Evolutionary conservation across 2,797 vertebrate genomes (phyloP).

Genomic region (Tamandua tetradactyla): DNA sequence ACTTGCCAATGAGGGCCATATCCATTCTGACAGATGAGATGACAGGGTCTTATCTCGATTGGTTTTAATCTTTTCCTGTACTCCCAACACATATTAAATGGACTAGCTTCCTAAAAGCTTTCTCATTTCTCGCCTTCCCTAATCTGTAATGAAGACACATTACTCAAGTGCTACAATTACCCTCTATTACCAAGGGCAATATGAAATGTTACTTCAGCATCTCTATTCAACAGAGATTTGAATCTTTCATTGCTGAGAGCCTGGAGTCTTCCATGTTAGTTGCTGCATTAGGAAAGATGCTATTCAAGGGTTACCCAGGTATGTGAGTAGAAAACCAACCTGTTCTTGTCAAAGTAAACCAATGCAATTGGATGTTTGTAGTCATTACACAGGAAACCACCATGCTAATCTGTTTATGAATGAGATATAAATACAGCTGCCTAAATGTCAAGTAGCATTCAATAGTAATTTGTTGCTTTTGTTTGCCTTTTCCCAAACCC

Average conservation of each 20-base stretch:
- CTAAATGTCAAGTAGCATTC: constrained; percentile 75
- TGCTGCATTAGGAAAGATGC: constrained; percentile 11
- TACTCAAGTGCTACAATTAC: background rate
- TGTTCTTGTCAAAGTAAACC: constrained; percentile 70
- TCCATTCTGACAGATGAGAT: background rate
- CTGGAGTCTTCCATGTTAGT: background rate
- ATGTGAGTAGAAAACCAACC: constrained; percentile 54
- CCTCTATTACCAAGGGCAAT: background rate
- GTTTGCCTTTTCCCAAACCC: constrained; percentile 76
- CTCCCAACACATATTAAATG: background rate
- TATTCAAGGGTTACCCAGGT: constrained; percentile 1
- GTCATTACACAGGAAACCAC: constrained; percentile 81
- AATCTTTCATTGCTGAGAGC: background rate
- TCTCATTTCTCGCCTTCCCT: background rate
- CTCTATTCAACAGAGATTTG: background rate
- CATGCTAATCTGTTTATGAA: constrained; percentile 75
- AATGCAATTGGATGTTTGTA: constrained; percentile 80
- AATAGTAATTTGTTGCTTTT: constrained; percentile 75
- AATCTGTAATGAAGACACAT: background rate
- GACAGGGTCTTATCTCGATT: background rate
- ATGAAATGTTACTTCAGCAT: background rate
- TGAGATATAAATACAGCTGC: constrained; percentile 87
- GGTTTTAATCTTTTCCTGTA: constrained; percentile 14
- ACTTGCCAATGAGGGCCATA: constrained; percentile 4
- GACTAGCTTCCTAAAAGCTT: background rate